Evolutionary conservation across 2,797 vertebrate species (phyloP), one percentile per base, ranked within the genome.

Genomic region (Paratrypauchen microcephalus): DNA sequence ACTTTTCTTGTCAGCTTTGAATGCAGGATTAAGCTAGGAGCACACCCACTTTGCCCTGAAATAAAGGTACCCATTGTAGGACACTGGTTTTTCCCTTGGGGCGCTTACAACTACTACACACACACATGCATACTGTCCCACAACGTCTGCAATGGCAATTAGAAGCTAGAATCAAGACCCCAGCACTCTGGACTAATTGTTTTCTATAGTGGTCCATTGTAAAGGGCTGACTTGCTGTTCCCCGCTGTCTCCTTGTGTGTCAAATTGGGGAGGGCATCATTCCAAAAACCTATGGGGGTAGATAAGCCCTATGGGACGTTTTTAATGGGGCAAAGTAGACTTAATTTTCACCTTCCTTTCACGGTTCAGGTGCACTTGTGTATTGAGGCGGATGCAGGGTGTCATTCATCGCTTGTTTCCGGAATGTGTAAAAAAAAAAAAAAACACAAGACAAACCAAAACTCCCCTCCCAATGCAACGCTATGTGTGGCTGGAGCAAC

Each of bases 21-120:
- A 91, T 91, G 88, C 67, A 59, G 91, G 91, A 92, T 92, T 92
- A 91, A 91, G 83, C 86, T 82, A 89, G 86, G 87, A 91, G 84
- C 86, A 81, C 83, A 87, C 89, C 89, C 88, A 87, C 88, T 90
- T 87, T 90, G 90, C 84, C 79, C 84, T 77, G 79, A 89, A 91
- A 92, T 86, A 92, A 92, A 92, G 85, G 78, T 76, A 26, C 75
- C 87, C 85, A 88, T 93, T 93, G 92, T 93, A 77, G 81, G 81
- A 71, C 68, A 55, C 66, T 73, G n/a, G 8, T 55, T 58, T 28
- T 28, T 18, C 60, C 78, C 85, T 47, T 54, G 72, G 83, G 86
- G 86, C 78, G 74, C 78, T 85, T 82, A 28, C 76, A 60, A 82
- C 81, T 64, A 79, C 78, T 86, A 58, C 24, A 28, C 56, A 58